phyloP scores from a whole-genome alignment of 2,888 invertebrate genomes.

The Chloroclysta siterata region DNA sequence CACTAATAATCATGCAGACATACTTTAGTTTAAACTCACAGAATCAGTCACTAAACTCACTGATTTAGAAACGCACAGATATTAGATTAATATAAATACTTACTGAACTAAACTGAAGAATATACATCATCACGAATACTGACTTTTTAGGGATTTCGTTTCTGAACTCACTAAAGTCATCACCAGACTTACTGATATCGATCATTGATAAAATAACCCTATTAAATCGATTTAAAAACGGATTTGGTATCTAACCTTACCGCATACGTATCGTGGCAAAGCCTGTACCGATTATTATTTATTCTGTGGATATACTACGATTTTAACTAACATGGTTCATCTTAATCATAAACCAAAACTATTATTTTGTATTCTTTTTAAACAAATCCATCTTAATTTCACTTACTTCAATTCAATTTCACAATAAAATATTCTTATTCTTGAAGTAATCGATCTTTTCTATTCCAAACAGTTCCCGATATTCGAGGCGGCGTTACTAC shows the following conservation, averaged over 20 bases:
- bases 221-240: background rate
- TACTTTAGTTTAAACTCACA: background rate
- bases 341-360: too few relatives aligned
- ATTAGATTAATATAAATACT: background rate
- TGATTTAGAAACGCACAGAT: slow-evolving; percentile 1
- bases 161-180: too few relatives aligned
- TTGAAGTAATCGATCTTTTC: slow-evolving; percentile 44
- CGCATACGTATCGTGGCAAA: too few relatives aligned
- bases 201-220: background rate
- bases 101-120: background rate
- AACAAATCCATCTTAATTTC: slow-evolving; percentile 7
- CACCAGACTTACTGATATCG: too few relatives aligned
- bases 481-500: slow-evolving; percentile 75
- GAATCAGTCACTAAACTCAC: slow-evolving; percentile 2
- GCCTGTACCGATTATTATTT: too few relatives aligned
- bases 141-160: too few relatives aligned
- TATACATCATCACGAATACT: background rate
- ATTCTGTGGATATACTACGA: too few relatives aligned
- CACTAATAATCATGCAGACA: too few relatives aligned
- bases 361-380: too few relatives aligned
- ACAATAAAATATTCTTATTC: too few relatives aligned
- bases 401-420: too few relatives aligned
- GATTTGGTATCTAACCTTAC: too few relatives aligned
- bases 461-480: slow-evolving; percentile 68
- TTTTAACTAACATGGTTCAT: background rate